These are phyloP conservation scores for Gymnoscopelus braueri DNA, from an alignment of 2,797 vertebrate genomes.

Conservation along the genomic window DNA sequence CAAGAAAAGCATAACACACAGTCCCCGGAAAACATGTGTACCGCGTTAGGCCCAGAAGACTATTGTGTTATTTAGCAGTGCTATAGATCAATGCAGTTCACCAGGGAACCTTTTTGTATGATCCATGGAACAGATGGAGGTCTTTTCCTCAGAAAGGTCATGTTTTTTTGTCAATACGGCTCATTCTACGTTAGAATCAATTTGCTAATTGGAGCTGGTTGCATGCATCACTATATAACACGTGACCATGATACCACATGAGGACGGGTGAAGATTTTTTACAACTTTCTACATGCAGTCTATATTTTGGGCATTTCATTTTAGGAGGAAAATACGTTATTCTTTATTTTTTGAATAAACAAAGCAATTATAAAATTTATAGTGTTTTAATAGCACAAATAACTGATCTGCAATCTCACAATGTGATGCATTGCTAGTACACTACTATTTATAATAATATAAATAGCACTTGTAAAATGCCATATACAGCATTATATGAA, in stretches of 20 bases:
- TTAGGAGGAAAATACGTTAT: no score
- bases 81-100: constrained; percentile 57
- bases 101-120: constrained; percentile 33
- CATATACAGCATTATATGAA: no score
- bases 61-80: constrained; percentile 54
- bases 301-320: no score
- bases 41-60: constrained; percentile 39
- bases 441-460: no score
- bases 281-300: no score
- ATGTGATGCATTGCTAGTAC: no score
- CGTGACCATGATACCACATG: constrained; percentile 21
- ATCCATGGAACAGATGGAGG: constrained; percentile 34
- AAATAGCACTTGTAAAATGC: no score
- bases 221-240: constrained; percentile 18
- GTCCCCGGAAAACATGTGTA: constrained; percentile 62
- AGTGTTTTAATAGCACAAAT: no score
- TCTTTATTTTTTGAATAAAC: no score
- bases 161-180: constrained; percentile 39
- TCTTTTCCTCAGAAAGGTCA: constrained; percentile 53
- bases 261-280: constrained; percentile 6
- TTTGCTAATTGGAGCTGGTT: constrained; percentile 44
- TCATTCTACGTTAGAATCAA: constrained; percentile 45
- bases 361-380: no score
- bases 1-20: constrained; percentile 10
- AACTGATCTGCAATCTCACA: no score